Conservation (phyloP, 1,140 invertebrate species). For the Dryas iulia region DNA sequence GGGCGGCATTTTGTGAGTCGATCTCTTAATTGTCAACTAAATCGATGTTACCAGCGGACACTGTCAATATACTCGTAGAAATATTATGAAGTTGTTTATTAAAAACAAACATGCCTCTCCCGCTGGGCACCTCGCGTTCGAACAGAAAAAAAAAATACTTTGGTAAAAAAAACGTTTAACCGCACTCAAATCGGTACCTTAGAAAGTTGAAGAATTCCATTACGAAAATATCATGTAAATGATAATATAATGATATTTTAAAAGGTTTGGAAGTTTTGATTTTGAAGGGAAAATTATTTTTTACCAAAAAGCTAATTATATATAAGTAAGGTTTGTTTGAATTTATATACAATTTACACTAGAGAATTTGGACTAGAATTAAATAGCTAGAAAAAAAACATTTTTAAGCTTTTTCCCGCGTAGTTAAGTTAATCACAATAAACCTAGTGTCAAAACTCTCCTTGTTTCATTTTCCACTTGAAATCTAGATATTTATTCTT, state of each 20-base stretch:
- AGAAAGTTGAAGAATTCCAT: background rate
- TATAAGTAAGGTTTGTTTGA: no score
- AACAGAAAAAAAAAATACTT: slow-evolving; percentile 29
- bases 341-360: no score
- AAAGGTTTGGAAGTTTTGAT: background rate
- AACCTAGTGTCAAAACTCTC: no score
- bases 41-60: slow-evolving; percentile 1
- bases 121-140: slow-evolving; percentile 38
- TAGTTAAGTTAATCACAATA: no score
- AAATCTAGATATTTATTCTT: no score
- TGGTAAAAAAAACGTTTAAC: slow-evolving; percentile 44
- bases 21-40: slow-evolving; percentile 21
- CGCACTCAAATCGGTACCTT: background rate
- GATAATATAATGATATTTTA: background rate
- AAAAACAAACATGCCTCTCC: slow-evolving; percentile 63
- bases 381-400: no score
- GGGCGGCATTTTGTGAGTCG: slow-evolving; percentile 1
- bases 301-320: background rate
- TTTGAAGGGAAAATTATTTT: background rate
- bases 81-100: slow-evolving; percentile 52
- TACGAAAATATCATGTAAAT: background rate
- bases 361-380: no score
- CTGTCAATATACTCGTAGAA: slow-evolving; percentile 20
- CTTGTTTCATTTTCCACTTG: no score
- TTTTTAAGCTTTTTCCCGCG: no score